Percentiles rank a stretch among this genome's conserved stretches.
Evolutionary conservation across 2,888 invertebrate species (phyloP).

Genomic region (Anagyrus pseudococci): DNA sequence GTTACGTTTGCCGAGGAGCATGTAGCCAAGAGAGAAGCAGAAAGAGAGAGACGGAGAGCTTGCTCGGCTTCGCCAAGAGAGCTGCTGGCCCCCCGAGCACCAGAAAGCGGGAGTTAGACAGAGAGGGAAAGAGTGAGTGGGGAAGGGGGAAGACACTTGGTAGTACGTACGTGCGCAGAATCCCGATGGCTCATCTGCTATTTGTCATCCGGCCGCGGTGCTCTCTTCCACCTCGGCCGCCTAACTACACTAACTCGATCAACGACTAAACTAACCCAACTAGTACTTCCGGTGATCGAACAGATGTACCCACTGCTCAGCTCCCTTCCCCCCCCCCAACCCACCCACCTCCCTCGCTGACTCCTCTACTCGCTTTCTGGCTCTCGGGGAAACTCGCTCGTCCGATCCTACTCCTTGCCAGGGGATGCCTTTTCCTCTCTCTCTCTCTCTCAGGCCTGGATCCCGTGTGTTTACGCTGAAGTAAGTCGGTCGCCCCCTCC

Average conservation of each 20-base stretch:
- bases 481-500: too few relatives aligned
- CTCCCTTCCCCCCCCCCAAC: too few relatives aligned
- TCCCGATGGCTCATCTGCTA: constrained; percentile 52
- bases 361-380: too few relatives aligned
- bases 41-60: too few relatives aligned
- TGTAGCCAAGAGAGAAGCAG: too few relatives aligned
- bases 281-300: constrained; percentile 49
- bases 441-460: not conserved
- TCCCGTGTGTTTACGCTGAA: too few relatives aligned
- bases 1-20: constrained; percentile 43
- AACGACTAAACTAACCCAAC: constrained; percentile 51
- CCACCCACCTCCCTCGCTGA: too few relatives aligned
- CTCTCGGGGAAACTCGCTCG: too few relatives aligned
- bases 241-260: constrained; percentile 54
- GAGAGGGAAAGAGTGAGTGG: too few relatives aligned
- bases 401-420: constrained; percentile 19
- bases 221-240: constrained; percentile 1
- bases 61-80: too few relatives aligned
- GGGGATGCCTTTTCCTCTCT: constrained; percentile 6
- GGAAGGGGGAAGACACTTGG: constrained; percentile 19
- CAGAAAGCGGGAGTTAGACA: too few relatives aligned
- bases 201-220: constrained; percentile 48
- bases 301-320: constrained; percentile 39
- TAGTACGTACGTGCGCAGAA: constrained; percentile 50
- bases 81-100: too few relatives aligned